phyloP scores from a whole-genome alignment of 1,140 invertebrate species.

The Drosophila erecta region DNA sequence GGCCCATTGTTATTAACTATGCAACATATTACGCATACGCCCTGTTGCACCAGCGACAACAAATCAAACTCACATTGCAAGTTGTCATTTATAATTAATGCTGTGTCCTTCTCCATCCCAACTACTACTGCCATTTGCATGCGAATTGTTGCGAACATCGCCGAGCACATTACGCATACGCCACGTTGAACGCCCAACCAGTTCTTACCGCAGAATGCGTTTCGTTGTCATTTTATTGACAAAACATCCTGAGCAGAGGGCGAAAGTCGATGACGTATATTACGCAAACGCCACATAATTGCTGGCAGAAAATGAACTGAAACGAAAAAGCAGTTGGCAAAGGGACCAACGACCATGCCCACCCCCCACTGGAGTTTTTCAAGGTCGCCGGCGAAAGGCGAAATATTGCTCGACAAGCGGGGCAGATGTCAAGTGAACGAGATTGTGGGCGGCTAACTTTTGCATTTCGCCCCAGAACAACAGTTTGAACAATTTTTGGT shows the following conservation, averaged over 20 bases:
- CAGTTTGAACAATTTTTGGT: conserved; percentile 45
- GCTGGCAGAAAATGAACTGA: not conserved
- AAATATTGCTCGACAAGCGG: not conserved
- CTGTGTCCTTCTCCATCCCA: not conserved
- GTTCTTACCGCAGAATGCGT: conserved; percentile 15
- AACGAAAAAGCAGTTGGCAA: not conserved
- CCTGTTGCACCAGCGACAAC: not conserved
- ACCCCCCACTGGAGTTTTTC: conserved; percentile 12
- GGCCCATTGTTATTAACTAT: not conserved
- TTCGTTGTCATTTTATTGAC: conserved; percentile 55
- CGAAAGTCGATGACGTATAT: conserved; percentile 32
- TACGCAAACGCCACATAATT: conserved; percentile 25
- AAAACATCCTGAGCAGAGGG: conserved; percentile 41
- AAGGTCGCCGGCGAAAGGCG: conserved; percentile 13
- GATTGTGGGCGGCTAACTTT: conserved; percentile 26
- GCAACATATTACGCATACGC: not conserved
- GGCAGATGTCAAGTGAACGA: conserved; percentile 35
- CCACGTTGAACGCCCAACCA: conserved; percentile 5
- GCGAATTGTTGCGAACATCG: no score
- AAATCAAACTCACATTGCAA: not conserved
- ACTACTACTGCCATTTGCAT: not conserved
- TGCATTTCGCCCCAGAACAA: conserved; percentile 18
- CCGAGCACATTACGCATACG: conserved; percentile 27
- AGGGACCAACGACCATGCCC: not conserved
- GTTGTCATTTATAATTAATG: not conserved